These are phyloP conservation scores for Amiota communis DNA, from an alignment of 2,888 invertebrate species.

Conservation along the genomic window DNA sequence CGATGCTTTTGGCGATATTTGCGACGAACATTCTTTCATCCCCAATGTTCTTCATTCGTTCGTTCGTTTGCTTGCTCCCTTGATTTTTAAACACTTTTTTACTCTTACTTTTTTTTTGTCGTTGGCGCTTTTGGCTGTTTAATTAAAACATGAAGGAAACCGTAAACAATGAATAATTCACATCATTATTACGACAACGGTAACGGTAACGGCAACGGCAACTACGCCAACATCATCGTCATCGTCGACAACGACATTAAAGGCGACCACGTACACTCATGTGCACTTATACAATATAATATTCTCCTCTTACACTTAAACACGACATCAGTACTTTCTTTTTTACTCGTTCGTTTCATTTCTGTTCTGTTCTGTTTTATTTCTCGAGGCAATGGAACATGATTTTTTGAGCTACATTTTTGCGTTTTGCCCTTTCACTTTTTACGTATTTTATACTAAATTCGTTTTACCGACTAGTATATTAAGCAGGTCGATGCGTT, in stretches of 20 bases:
- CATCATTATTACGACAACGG: constrained; percentile 50
- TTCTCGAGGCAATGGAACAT: background rate
- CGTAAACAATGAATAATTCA: constrained; percentile 66
- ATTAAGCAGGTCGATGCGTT: no score
- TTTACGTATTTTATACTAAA: background rate
- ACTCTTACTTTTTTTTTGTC: constrained; percentile 16
- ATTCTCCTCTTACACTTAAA: background rate
- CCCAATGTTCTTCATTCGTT: no score
- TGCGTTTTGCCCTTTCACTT: background rate
- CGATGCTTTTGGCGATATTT: no score
- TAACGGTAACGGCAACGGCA: constrained; percentile 1
- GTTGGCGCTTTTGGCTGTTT: constrained; percentile 43
- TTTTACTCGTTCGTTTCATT: background rate
- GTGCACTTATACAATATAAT: background rate
- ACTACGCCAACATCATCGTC: background rate
- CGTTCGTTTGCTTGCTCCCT: no score
- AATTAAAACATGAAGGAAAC: constrained; percentile 64
- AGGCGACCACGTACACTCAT: background rate
- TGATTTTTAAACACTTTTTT: background rate
- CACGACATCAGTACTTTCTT: background rate
- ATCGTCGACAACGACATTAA: constrained; percentile 5
- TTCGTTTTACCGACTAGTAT: background rate
- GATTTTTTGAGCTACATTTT: no score
- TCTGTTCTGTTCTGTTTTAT: background rate
- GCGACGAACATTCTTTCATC: no score